Conservation (phyloP, 1,140 invertebrate species). For the Rhyacophila brunnea region DNA sequence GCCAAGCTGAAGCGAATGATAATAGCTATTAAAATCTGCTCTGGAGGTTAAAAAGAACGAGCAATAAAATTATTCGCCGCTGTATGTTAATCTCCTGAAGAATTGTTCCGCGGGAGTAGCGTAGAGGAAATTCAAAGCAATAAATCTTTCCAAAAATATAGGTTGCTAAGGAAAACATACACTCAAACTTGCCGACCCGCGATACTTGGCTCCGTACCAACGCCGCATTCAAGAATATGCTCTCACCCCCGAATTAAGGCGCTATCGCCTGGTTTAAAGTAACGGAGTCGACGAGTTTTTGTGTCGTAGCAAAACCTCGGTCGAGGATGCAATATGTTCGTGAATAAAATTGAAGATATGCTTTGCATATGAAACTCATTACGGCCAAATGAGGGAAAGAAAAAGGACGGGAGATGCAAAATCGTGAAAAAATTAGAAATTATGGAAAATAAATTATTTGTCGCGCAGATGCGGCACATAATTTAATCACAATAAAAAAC, state of each 20-base stretch:
- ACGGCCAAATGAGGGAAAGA: conserved; percentile 10
- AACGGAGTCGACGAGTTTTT: neutral
- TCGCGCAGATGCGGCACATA: conserved; percentile 1
- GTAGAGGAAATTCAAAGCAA: neutral
- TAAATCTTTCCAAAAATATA: conserved; percentile 11
- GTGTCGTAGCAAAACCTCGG: neutral
- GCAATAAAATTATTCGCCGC: too few species aligned
- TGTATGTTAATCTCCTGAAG: too few species aligned
- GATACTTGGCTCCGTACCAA: neutral
- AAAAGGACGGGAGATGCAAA: conserved; percentile 4
- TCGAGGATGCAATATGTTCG: conserved; percentile 28
- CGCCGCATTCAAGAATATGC: conserved; percentile 16
- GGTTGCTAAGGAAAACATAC: conserved; percentile 9
- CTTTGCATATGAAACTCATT: conserved; percentile 36
- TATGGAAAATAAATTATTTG: conserved; percentile 24
- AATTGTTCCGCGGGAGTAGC: too few species aligned
- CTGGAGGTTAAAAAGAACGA: too few species aligned
- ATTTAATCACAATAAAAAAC: too few species aligned
- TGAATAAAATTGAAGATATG: conserved; percentile 30
- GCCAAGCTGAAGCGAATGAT: too few species aligned
- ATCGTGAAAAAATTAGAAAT: conserved; percentile 27
- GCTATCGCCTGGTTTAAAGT: conserved; percentile 5
- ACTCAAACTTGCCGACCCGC: neutral
- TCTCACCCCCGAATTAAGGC: neutral
- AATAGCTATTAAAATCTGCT: too few species aligned